A percentile compares a stretch with the other conserved stretches of the same genome.
These are phyloP conservation scores for Apogon hyalosoma DNA, from an alignment of 2,797 vertebrate genomes.

Conservation along the genomic window DNA sequence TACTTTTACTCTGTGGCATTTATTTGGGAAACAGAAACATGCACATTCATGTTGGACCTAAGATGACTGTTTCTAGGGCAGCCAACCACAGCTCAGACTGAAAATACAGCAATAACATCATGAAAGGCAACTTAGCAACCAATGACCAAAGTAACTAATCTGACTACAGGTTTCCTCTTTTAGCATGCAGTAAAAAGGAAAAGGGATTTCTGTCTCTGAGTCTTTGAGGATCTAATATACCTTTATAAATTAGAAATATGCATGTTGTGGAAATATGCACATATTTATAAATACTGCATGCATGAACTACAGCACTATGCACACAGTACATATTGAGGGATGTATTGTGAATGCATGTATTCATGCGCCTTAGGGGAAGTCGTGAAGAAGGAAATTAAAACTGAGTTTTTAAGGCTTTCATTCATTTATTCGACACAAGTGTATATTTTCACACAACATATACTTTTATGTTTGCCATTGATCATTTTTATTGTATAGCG, in stretches of 20 bases:
- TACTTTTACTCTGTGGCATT: conserved; percentile 26
- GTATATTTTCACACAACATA: no score
- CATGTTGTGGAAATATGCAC: not conserved
- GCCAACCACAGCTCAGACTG: conserved; percentile 63
- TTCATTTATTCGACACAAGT: no score
- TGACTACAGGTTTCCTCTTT: conserved; percentile 24
- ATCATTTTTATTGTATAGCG: no score
- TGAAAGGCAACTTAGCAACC: conserved; percentile 74
- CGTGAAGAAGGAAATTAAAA: no score
- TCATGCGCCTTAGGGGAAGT: not conserved
- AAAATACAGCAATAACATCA: conserved; percentile 35
- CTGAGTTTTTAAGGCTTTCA: no score
- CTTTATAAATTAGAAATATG: not conserved
- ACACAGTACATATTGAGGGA: not conserved
- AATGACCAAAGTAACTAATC: conserved; percentile 52
- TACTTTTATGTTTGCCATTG: no score
- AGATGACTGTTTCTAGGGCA: conserved; percentile 36
- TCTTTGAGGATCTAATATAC: not conserved
- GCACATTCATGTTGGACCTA: conserved; percentile 35
- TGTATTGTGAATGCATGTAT: not conserved
- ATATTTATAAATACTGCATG: not conserved
- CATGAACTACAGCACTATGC: no score
- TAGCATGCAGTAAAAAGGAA: conserved; percentile 16
- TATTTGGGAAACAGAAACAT: conserved; percentile 58
- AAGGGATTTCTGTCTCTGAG: not conserved